phyloP scores from a whole-genome alignment of 2,888 invertebrate species.

The Thysanoteuthis rhombus region DNA sequence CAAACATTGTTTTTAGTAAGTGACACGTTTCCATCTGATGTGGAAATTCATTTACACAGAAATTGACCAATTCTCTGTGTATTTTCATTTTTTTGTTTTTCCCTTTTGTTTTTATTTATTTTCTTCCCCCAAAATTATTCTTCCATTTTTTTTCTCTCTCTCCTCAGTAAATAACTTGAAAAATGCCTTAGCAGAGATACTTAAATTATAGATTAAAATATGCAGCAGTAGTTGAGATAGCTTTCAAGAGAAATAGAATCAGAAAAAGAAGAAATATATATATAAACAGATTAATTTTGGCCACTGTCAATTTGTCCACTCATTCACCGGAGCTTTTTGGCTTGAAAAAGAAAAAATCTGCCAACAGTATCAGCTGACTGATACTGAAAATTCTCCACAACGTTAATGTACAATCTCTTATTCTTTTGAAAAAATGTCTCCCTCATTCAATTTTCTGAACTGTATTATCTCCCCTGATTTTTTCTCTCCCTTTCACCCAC shows the following conservation, averaged over 20 bases:
- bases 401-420: neutral
- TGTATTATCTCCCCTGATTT: slow-evolving; percentile 12
- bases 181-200: neutral
- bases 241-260: neutral
- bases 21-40: neutral
- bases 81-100: neutral
- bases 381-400: neutral
- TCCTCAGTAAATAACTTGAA: neutral
- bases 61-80: neutral
- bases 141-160: neutral
- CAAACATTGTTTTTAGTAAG: slow-evolving; percentile 12
- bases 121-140: neutral
- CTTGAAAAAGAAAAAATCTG: neutral
- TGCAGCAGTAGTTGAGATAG: neutral
- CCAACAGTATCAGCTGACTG: neutral
- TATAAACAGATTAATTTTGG: neutral
- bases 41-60: neutral
- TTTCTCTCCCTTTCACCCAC: neutral
- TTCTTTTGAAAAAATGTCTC: neutral
- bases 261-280: too few relatives aligned
- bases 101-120: neutral
- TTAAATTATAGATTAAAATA: neutral
- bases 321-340: neutral
- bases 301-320: neutral
- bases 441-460: neutral